A percentile compares a stretch with the other conserved stretches of the same genome.
Conservation (phyloP, 2,797 vertebrate species). For the Rhincodon typus region DNA sequence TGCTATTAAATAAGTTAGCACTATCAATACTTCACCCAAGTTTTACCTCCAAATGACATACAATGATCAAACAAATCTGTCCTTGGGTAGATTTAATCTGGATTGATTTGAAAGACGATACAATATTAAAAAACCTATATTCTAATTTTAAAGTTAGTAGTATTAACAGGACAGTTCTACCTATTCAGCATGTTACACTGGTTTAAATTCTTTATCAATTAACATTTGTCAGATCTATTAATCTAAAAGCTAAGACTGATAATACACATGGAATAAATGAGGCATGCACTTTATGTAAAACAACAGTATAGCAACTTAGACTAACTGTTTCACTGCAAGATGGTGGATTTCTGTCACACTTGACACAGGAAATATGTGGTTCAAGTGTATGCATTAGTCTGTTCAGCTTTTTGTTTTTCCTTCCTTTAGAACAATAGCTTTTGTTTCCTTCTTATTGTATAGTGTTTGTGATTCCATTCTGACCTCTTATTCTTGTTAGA, state of each 20-base stretch:
- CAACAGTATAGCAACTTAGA: not conserved
- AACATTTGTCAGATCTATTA: not conserved
- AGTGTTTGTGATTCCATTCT: not conserved
- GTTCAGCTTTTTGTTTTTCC: conserved; percentile 13
- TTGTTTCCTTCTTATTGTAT: not conserved
- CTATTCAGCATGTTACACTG: not conserved
- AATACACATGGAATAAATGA: not conserved
- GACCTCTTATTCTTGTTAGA: not conserved
- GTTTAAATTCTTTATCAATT: not conserved
- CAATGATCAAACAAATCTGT: not conserved
- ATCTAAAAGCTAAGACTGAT: not conserved
- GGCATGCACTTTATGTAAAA: not conserved
- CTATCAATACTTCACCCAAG: too few species aligned
- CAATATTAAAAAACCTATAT: not conserved
- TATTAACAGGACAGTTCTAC: not conserved
- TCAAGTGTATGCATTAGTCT: not conserved
- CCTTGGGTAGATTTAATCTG: not conserved
- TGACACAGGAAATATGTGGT: conserved; percentile 8
- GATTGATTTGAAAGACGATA: not conserved
- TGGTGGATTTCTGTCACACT: not conserved
- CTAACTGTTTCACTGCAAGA: conserved; percentile 7
- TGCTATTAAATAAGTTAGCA: not conserved
- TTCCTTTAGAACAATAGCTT: conserved; percentile 31
- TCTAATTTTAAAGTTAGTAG: not conserved
- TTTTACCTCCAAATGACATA: not conserved